Conservation (phyloP, 2,797 vertebrate genomes). For the Muscicapa striata region DNA sequence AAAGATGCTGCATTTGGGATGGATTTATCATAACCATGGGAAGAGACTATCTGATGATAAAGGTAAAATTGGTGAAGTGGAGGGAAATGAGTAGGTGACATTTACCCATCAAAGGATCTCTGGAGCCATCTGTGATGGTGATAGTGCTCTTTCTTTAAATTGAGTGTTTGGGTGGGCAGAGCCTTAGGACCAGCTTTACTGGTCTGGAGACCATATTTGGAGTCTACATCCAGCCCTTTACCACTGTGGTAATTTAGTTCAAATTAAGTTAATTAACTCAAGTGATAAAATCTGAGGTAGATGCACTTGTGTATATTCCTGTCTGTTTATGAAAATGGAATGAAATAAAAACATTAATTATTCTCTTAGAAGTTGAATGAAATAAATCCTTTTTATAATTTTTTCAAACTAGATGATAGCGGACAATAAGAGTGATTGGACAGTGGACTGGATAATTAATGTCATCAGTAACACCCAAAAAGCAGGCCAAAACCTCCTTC, state of each 20-base stretch:
- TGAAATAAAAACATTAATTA: neutral
- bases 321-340: neutral
- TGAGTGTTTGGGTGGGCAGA: accelerated
- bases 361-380: neutral
- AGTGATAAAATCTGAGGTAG: neutral
- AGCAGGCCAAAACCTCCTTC: neutral
- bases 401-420: neutral
- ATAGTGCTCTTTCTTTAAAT: neutral
- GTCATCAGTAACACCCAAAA: neutral
- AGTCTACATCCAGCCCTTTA: neutral
- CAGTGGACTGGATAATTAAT: neutral
- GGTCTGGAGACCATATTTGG: neutral
- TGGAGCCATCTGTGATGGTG: neutral
- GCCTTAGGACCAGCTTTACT: neutral
- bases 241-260: neutral
- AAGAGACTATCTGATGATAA: neutral
- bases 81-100: neutral
- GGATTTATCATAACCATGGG: neutral
- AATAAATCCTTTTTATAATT: constrained; percentile 1
- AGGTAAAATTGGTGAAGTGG: neutral
- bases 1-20: neutral
- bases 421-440: neutral
- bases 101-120: neutral
- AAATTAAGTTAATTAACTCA: neutral
- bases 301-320: neutral